Conservation (phyloP, 2,113 vertebrate genomes). For the Epinephelus fuscoguttatus region DNA sequence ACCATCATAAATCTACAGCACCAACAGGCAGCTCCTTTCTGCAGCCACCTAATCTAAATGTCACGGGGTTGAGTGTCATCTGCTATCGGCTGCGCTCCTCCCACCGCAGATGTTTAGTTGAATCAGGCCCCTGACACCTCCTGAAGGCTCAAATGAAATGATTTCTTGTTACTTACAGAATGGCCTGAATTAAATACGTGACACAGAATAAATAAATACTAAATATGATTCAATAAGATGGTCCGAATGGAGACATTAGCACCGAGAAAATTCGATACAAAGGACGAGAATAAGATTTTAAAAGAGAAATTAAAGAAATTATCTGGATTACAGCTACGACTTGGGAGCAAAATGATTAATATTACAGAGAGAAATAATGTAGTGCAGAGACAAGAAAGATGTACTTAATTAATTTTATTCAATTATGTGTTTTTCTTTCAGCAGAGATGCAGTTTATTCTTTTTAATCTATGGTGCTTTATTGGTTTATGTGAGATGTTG, state of each 20-base stretch:
- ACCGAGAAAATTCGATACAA: not conserved
- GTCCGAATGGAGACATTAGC: slow-evolving; percentile 28
- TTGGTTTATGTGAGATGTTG: not conserved
- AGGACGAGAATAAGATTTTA: slow-evolving; percentile 13
- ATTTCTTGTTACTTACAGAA: slow-evolving; percentile 48
- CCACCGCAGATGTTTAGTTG: slow-evolving; percentile 41
- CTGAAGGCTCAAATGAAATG: slow-evolving; percentile 36
- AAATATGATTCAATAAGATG: slow-evolving; percentile 39
- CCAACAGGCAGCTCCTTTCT: slow-evolving; percentile 10
- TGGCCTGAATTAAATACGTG: slow-evolving; percentile 44
- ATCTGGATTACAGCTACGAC: slow-evolving; percentile 36
- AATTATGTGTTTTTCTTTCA: not conserved
- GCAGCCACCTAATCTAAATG: slow-evolving; percentile 39
- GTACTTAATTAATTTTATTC: slow-evolving; percentile 7
- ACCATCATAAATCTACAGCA: slow-evolving; percentile 24
- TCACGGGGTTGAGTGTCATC: slow-evolving; percentile 41
- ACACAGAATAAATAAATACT: slow-evolving; percentile 50
- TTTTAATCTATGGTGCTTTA: slow-evolving; percentile 12
- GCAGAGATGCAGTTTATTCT: slow-evolving; percentile 3
- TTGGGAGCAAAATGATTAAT: slow-evolving; percentile 18
- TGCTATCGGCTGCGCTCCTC: slow-evolving; percentile 32
- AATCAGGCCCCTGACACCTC: slow-evolving; percentile 41
- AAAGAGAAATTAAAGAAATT: slow-evolving; percentile 37
- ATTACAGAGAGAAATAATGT: slow-evolving; percentile 10
- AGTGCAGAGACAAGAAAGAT: not conserved